phyloP scores from a whole-genome alignment of 92 coral and sea anemone genomes.

The Nematostella vectensis region DNA sequence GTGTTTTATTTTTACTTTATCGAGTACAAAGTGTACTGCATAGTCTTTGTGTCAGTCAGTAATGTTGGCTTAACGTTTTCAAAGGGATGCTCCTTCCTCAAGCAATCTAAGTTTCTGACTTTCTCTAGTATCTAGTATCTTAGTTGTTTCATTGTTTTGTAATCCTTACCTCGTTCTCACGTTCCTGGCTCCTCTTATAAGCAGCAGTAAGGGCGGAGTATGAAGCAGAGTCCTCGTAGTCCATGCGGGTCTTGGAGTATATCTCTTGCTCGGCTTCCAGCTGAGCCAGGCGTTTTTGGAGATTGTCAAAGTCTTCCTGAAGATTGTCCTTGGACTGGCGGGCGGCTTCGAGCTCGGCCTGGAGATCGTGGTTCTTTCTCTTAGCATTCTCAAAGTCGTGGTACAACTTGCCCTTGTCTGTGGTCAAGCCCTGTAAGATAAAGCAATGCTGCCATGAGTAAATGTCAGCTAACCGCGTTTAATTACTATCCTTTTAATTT shows the following conservation, averaged over 20 bases:
- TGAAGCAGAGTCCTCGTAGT: slow-evolving; percentile 74
- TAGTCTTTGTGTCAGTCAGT: too few relatives aligned
- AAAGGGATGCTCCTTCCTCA: too few relatives aligned
- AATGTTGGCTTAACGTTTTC: too few relatives aligned
- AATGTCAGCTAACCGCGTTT: too few relatives aligned
- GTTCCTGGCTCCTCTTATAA: slow-evolving; percentile 86
- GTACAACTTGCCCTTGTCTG: slow-evolving; percentile 73
- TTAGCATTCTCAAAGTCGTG: slow-evolving; percentile 78
- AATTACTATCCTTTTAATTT: too few relatives aligned
- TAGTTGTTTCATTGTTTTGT: neutral
- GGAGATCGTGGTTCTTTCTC: slow-evolving; percentile 70
- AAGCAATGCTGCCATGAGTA: too few relatives aligned
- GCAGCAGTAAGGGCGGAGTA: slow-evolving; percentile 86
- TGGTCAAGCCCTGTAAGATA: slow-evolving; percentile 47
- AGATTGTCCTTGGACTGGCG: slow-evolving; percentile 75
- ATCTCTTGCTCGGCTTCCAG: slow-evolving; percentile 92
- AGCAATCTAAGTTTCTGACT: too few relatives aligned
- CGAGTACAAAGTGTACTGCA: too few relatives aligned
- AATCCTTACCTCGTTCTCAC: slow-evolving; percentile 60
- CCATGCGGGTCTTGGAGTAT: slow-evolving; percentile 58
- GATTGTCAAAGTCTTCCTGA: slow-evolving; percentile 60
- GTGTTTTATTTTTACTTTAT: too few relatives aligned
- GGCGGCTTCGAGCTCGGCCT: slow-evolving; percentile 80
- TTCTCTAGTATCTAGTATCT: too few relatives aligned
- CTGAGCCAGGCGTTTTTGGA: slow-evolving; percentile 76